Base-by-base conservation (phyloP, 2,888 invertebrate species). In the Oligia fasciuncula region DNA sequence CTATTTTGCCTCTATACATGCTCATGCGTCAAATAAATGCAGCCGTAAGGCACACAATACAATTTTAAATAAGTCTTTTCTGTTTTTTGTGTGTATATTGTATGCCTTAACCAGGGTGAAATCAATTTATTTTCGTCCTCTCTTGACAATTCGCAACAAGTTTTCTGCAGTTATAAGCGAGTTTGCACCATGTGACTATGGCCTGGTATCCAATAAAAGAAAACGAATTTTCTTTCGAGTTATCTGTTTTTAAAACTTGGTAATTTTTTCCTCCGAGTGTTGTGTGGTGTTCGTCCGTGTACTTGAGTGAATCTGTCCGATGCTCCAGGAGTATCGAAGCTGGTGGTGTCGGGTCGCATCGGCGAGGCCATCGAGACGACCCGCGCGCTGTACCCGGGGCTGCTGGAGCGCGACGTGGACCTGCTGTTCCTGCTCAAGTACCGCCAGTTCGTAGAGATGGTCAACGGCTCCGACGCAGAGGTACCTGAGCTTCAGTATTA, bases 401-500 rank as follows among this genome's bases (percentile, higher is more conserved):
- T 99, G 84, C 97, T 99, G 92, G 99, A 99, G 95, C 97, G 98
- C 79, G 98, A 99, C 96, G 98, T 98, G 90, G 99, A 99, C 95
- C 97, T 99, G 91, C 97, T 99, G 94, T 99, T 99, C 97, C 98
- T 99, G 97, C 98, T 99, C 92, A 99, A 99, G 96, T 99, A 99
- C 94, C 98, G 99, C 85, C 99, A 99, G 97, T 99, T 99, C 97
- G 98, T 99, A 63, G 99, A 99, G 97, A 99, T 99, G 99, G 99
- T 99, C 87, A 98, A 98, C 95, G 99, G 99, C 80, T 98, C 98
- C 77, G 99, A 99, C 95, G 97, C 98, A 69, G 98, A 96, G 95
- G 97, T 93, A 19, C 65, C 9, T 19, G 40, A 46, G 19, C 19
- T 63, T n/a, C 14, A 14, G 14, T 29, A 29, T 29, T 35, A 63